Evolutionary conservation across 2,113 vertebrate genomes (phyloP), one percentile per base, ranked within the genome.

Genomic region (Thamnaconus septentrionalis): DNA sequence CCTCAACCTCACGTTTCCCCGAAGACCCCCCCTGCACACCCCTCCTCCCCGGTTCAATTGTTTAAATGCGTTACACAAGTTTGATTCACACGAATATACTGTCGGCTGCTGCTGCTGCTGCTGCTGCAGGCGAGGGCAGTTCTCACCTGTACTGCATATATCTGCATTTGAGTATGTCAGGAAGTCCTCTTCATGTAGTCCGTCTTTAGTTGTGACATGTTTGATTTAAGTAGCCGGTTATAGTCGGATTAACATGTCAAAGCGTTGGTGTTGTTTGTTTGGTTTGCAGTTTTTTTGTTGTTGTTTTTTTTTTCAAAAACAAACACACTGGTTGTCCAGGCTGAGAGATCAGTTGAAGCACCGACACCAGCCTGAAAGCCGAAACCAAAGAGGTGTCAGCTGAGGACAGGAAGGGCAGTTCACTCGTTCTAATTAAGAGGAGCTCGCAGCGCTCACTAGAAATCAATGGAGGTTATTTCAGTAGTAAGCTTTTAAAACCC

Each of bases 401-500:
- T 42, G 18, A 58, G 66, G 47, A 64, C 49, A 76, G 56, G 18
- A 67, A 64, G 8, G 41, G 18, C 58, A 57, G 46, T 57, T 75
- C 43, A 50, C 60, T 58, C 42, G 49, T 76, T 75, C 59, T 78
- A 63, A 84, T 82, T 75, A 84, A 73, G 46, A 59, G 51, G 41
- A 18, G 56, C 50, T 75, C 50, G 53, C 40, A 1, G 61, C 60
- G 60, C 61, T 62, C 1, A 31, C 55, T 47, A 18, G 18, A 71
- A 78, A 75, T 80, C 79, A 71, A 77, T 80, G 53, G 4, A 50
- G 40, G 77, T 56, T 75, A 60, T 81, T 82, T 71, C 56, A 59
- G 48, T 8, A n/a, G 47, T 56, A 57, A 77, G 67, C 77, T 43
- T 78, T 78, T 72, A 64, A 76, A 72, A 42, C 66, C 56, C 50